Percentiles rank a stretch among this genome's conserved stretches.
Conservation (phyloP, 2,888 invertebrate species). For the Athetis lepigone region DNA sequence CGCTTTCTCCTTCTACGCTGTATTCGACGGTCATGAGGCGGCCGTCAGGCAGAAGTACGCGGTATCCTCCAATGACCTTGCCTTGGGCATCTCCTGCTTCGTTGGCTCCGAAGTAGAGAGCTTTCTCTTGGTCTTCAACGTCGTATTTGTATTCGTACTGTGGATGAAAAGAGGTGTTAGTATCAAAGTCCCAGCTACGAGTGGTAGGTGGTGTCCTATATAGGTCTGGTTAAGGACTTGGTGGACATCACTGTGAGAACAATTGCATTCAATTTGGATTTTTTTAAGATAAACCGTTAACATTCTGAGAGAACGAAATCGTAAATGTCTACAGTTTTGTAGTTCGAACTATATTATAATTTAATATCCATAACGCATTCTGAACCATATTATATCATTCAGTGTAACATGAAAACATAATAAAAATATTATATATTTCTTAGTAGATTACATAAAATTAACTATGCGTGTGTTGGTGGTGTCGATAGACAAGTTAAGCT, state of each 20-base stretch:
- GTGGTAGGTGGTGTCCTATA: background rate
- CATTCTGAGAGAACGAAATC: conserved; percentile 15
- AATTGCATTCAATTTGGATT: background rate
- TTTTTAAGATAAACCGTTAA: too few species aligned
- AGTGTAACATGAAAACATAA: background rate
- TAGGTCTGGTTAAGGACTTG: background rate
- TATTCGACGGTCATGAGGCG: conserved; percentile 94
- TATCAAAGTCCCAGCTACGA: background rate
- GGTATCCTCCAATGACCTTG: conserved; percentile 92
- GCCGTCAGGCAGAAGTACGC: conserved; percentile 93
- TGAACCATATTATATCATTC: background rate
- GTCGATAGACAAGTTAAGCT: too few species aligned
- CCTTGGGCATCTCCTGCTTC: conserved; percentile 92
- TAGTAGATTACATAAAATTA: background rate
- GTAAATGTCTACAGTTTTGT: conserved; percentile 1
- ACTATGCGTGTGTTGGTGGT: background rate
- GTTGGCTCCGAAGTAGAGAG: conserved; percentile 92
- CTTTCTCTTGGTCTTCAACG: conserved; percentile 93
- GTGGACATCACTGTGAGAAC: background rate
- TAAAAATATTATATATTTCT: background rate
- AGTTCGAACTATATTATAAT: background rate
- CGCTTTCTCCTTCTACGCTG: conserved; percentile 93
- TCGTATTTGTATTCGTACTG: conserved; percentile 94
- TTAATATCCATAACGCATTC: background rate
- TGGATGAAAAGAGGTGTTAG: conserved; percentile 56